Conservation (phyloP, 1,140 invertebrate species). For the Microplitis mediator region DNA sequence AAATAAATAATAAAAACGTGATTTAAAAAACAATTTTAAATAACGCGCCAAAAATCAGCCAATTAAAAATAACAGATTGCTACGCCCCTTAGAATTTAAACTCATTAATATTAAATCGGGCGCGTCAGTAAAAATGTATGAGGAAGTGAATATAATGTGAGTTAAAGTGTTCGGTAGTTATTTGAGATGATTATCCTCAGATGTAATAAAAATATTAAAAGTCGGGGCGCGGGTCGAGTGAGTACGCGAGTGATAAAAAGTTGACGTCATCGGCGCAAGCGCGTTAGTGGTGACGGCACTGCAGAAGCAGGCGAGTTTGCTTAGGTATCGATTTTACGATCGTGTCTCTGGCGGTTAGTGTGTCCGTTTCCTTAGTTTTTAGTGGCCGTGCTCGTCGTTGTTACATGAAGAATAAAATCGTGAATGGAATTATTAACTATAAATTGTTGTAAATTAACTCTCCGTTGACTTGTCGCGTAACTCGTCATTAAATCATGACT, state of each 20-base stretch:
- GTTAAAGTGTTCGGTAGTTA: too few relatives aligned
- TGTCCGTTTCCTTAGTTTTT: slow-evolving; percentile 50
- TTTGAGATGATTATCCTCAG: too few relatives aligned
- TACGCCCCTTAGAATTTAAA: too few relatives aligned
- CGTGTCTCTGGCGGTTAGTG: slow-evolving; percentile 69
- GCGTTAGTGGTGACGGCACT: slow-evolving; percentile 66
- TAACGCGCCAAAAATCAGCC: too few relatives aligned
- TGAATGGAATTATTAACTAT: slow-evolving; percentile 76
- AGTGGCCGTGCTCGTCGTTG: slow-evolving; percentile 50
- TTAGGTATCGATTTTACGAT: slow-evolving; percentile 79
- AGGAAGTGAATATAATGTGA: too few relatives aligned
- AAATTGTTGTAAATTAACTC: slow-evolving; percentile 46
- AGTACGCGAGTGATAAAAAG: slow-evolving; percentile 11
- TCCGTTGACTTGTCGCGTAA: slow-evolving; percentile 48
- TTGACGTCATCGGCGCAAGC: slow-evolving; percentile 67
- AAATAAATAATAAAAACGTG: too few relatives aligned
- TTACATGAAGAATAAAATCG: slow-evolving; percentile 68
- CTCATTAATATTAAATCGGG: too few relatives aligned
- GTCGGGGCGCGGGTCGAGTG: too few relatives aligned
- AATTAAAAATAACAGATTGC: too few relatives aligned
- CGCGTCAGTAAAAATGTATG: too few relatives aligned
- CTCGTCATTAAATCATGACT: slow-evolving; percentile 78
- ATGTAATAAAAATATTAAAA: too few relatives aligned
- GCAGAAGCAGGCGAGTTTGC: slow-evolving; percentile 66
- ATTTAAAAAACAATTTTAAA: too few relatives aligned